Percentiles rank a stretch among this genome's conserved stretches.
Evolutionary conservation across 2,113 vertebrate genomes (phyloP).

Genomic region (Tiliqua scincoides): DNA sequence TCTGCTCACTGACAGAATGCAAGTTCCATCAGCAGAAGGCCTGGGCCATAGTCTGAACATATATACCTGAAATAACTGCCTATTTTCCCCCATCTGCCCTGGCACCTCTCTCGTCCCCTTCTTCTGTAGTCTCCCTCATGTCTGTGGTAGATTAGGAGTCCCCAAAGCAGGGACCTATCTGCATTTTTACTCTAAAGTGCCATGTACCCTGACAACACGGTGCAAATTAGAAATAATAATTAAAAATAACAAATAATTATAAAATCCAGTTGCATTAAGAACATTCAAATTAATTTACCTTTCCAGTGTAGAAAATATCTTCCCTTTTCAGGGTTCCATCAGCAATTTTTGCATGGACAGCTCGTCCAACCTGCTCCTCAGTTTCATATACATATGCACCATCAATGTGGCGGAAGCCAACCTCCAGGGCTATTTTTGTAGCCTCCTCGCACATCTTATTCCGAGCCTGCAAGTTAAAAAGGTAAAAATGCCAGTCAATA

Average conservation of each 20-base stretch:
- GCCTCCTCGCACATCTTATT: slow-evolving; percentile 59
- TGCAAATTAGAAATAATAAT: too few species aligned
- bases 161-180: too few species aligned
- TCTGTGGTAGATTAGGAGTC: too few species aligned
- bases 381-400: slow-evolving; percentile 82
- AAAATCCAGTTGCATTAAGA: not conserved
- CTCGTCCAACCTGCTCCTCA: slow-evolving; percentile 80
- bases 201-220: too few species aligned
- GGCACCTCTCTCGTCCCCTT: too few species aligned
- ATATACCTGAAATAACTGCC: too few species aligned
- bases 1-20: too few species aligned
- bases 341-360: slow-evolving; percentile 77
- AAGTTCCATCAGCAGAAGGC: too few species aligned
- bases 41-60: too few species aligned
- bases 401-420: slow-evolving; percentile 83
- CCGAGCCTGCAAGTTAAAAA: not conserved
- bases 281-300: slow-evolving; percentile 59
- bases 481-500: not conserved
- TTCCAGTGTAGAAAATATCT: slow-evolving; percentile 85
- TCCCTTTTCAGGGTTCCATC: slow-evolving; percentile 77
- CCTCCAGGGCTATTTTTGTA: slow-evolving; percentile 79
- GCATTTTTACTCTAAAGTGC: too few species aligned
- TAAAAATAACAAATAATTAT: not conserved
- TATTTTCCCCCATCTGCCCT: too few species aligned
- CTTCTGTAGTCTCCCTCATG: too few species aligned